Percentiles rank a stretch among this genome's conserved stretches.
Evolutionary conservation across 1,140 invertebrate species (phyloP).

Genomic region (Mycetomoellerius zeteki): DNA sequence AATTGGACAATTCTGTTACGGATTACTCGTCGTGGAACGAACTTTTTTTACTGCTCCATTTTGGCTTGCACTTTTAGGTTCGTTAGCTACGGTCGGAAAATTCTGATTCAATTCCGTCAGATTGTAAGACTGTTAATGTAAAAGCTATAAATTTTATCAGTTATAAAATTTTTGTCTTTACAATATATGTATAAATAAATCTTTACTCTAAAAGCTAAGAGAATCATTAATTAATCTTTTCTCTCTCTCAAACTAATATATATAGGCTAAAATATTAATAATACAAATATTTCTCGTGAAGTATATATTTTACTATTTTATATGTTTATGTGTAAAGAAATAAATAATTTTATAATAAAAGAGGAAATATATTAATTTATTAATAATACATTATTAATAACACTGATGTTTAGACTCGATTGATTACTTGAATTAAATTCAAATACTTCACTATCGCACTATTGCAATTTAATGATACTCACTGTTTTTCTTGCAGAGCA

Average conservation of each 20-base stretch:
- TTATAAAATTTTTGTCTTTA: conserved; percentile 14
- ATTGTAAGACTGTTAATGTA: neutral
- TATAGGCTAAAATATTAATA: neutral
- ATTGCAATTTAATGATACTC: neutral
- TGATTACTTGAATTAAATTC: neutral
- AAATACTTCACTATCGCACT: neutral
- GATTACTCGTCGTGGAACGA: conserved; percentile 25
- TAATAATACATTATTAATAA: neutral
- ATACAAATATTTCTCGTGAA: neutral
- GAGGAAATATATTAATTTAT: neutral
- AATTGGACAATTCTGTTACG: conserved; percentile 42
- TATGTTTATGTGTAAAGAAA: neutral
- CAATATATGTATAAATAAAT: neutral
- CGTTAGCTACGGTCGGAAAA: conserved; percentile 30
- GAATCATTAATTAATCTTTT: neutral
- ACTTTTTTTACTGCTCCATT: conserved; percentile 16
- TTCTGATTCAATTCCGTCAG: conserved; percentile 2
- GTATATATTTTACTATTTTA: neutral
- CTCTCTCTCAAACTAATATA: no score
- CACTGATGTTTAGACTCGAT: neutral
- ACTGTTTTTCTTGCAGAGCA: conserved; percentile 81
- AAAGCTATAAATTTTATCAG: neutral
- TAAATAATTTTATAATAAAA: neutral
- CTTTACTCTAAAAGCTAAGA: neutral
- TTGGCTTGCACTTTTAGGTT: neutral